Evolutionary conservation across 2,113 vertebrate genomes (phyloP).

Genomic region (Ornithorhynchus anatinus): DNA sequence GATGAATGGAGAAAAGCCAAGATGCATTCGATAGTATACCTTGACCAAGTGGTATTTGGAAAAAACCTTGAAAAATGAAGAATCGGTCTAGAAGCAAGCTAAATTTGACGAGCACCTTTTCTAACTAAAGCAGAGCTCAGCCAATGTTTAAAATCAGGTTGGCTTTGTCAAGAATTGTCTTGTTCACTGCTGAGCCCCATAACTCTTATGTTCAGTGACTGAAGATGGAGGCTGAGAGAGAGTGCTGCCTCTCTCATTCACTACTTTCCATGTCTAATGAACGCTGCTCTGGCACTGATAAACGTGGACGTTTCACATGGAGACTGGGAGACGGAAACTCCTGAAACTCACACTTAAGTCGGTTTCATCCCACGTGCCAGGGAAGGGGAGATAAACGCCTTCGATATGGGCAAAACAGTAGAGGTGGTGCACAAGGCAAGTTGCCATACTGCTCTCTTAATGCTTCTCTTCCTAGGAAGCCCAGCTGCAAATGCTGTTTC

Average conservation of each 20-base stretch:
- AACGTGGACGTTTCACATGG: not conserved
- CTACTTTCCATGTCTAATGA: constrained; percentile 9
- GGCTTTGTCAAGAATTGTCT: not conserved
- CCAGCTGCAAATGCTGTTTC: not conserved
- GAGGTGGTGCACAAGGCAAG: not conserved
- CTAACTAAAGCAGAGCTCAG: not conserved
- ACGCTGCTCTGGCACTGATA: not conserved
- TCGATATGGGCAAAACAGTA: not conserved
- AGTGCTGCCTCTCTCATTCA: not conserved
- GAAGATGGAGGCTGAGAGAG: not conserved
- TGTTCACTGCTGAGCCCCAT: not conserved
- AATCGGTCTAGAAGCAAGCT: not conserved
- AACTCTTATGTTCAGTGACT: not conserved
- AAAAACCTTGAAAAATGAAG: not conserved
- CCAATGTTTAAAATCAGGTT: not conserved
- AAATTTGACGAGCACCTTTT: not conserved
- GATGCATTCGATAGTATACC: not conserved
- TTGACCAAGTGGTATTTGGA: not conserved
- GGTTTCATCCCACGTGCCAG: not conserved
- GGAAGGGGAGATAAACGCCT: not conserved
- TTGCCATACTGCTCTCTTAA: not conserved
- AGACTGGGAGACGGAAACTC: not conserved
- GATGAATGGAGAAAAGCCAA: not conserved
- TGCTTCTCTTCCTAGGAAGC: not conserved
- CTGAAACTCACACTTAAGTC: not conserved